phyloP scores from a whole-genome alignment of 2,113 vertebrate genomes.

The Variabilichromis moorii region DNA sequence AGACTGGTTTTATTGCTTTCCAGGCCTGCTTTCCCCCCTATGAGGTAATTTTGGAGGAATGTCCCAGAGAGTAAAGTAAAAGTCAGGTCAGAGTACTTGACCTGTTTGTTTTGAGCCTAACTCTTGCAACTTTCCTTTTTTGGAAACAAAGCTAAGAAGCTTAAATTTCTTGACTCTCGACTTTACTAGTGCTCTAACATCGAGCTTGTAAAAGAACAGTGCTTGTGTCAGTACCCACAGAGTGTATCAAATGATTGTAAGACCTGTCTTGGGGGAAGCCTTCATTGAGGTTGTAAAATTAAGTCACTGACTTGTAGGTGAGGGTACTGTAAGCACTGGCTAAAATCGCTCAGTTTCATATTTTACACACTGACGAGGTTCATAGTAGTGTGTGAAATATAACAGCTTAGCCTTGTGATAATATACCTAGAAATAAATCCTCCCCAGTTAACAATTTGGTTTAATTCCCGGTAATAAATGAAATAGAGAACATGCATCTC shows the following conservation, averaged over 20 bases:
- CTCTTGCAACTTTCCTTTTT: conserved; percentile 39
- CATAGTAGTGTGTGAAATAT: neutral
- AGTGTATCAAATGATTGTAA: conserved; percentile 6
- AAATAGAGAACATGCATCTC: neutral
- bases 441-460: neutral
- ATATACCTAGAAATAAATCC: neutral
- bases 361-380: conserved; percentile 25
- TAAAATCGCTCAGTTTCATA: neutral
- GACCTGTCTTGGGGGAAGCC: neutral
- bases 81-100: conserved; percentile 54
- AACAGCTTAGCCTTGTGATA: neutral
- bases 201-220: conserved; percentile 30
- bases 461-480: neutral
- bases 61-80: conserved; percentile 46
- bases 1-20: conserved; percentile 49
- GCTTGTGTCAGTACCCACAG: conserved; percentile 5
- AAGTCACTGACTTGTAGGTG: neutral
- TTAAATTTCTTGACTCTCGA: conserved; percentile 7
- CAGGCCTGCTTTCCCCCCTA: conserved; percentile 25
- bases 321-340: neutral
- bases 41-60: conserved; percentile 63
- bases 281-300: neutral
- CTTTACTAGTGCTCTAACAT: neutral
- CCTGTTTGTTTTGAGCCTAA: conserved; percentile 47
- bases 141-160: conserved; percentile 31